Conservation (phyloP, 2,113 vertebrate species). For the Symphodus melops region DNA sequence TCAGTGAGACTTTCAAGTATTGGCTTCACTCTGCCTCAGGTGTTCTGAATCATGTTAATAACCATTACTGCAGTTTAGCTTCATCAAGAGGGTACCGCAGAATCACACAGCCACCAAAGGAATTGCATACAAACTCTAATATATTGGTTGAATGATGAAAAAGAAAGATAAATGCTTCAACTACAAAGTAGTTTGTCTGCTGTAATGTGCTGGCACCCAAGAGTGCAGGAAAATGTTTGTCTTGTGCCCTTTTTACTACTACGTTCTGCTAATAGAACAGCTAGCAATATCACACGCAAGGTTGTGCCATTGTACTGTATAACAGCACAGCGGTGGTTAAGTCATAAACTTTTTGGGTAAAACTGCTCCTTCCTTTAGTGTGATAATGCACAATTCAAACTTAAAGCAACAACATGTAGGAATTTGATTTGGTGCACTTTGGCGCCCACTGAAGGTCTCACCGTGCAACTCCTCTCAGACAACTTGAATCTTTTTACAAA, state of each 20-base stretch:
- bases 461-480: too few relatives aligned
- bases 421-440: too few relatives aligned
- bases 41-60: too few relatives aligned
- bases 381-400: neutral
- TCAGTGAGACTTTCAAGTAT: too few relatives aligned
- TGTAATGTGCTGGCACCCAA: neutral
- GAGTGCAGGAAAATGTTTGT: too few relatives aligned
- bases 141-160: neutral
- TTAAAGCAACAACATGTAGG: neutral
- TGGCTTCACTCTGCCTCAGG: too few relatives aligned
- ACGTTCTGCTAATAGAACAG: neutral
- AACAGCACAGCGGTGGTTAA: neutral
- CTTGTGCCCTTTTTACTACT: too few relatives aligned
- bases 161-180: neutral
- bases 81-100: neutral
- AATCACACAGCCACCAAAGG: neutral
- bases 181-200: neutral
- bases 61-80: neutral
- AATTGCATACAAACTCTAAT: neutral
- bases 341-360: neutral
- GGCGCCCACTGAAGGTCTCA: too few relatives aligned
- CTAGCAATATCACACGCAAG: neutral
- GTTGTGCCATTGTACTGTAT: neutral
- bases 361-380: neutral
- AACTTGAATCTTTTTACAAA: too few relatives aligned